These are phyloP conservation scores for Palythoa caribaeorum DNA, from an alignment of 92 coral and sea anemone genomes.

Conservation along the genomic window DNA sequence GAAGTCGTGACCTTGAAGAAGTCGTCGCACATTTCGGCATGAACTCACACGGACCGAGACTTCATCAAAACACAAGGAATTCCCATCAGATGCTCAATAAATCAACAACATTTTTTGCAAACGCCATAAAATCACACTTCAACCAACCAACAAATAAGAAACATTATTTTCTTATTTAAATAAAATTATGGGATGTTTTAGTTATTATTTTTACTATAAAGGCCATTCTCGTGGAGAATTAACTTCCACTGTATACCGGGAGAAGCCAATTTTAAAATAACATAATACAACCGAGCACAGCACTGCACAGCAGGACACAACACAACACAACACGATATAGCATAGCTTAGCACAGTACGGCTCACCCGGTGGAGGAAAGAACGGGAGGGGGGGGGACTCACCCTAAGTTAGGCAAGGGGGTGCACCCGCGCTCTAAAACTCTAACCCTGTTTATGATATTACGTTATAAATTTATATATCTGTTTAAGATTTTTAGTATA, in stretches of 20 bases:
- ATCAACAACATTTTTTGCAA: neutral
- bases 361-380: too few relatives aligned
- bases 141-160: neutral
- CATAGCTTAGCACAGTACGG: neutral
- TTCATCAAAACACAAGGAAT: neutral
- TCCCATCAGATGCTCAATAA: neutral
- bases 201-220: neutral
- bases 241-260: too few relatives aligned
- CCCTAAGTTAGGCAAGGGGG: too few relatives aligned
- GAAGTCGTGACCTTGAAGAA: neutral
- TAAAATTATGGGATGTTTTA: neutral
- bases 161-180: neutral
- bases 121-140: neutral
- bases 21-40: slow-evolving; percentile 7
- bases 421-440: too few relatives aligned
- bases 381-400: too few relatives aligned
- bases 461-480: too few relatives aligned
- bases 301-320: too few relatives aligned
- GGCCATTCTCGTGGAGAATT: too few relatives aligned
- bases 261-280: too few relatives aligned
- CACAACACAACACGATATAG: neutral
- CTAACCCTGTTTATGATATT: too few relatives aligned
- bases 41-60: neutral
- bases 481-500: too few relatives aligned
- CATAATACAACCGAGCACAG: too few relatives aligned